phyloP scores from a whole-genome alignment of 2,113 vertebrate species.

The Syrrhaptes paradoxus region DNA sequence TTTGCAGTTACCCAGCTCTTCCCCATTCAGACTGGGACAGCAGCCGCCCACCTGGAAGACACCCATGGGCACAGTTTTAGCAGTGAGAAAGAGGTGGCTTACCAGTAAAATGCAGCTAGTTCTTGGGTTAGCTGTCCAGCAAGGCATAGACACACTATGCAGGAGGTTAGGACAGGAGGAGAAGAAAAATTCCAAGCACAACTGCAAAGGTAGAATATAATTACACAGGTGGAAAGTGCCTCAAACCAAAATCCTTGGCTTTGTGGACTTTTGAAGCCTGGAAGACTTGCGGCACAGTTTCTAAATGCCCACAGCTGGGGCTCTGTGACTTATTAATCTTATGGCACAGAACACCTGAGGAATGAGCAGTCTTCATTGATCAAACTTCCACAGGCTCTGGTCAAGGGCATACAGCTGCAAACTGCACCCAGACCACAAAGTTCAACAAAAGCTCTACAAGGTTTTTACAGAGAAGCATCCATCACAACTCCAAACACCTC shows the following conservation, averaged over 20 bases:
- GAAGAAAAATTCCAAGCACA: background rate
- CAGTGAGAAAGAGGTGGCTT: background rate
- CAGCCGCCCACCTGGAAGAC: background rate
- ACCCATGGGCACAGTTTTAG: background rate
- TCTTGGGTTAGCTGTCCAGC: background rate
- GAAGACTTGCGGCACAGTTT: background rate
- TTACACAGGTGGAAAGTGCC: background rate
- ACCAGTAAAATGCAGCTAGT: background rate
- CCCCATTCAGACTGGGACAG: background rate
- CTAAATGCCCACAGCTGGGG: background rate
- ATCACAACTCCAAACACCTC: background rate
- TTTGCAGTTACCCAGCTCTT: background rate
- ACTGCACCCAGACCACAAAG: background rate
- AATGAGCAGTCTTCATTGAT: background rate
- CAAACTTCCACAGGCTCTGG: background rate
- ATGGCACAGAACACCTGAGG: background rate
- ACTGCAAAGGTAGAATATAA: background rate
- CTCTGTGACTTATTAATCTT: background rate
- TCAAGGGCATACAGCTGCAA: background rate
- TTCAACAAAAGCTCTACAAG: background rate
- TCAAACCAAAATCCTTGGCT: background rate
- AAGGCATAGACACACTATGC: background rate
- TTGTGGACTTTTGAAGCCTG: background rate
- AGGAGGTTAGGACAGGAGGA: background rate
- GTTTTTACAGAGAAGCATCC: background rate